Evolutionary conservation across 92 coral and sea anemone genomes (phyloP).

Genomic region (Paramuricea clavata): DNA sequence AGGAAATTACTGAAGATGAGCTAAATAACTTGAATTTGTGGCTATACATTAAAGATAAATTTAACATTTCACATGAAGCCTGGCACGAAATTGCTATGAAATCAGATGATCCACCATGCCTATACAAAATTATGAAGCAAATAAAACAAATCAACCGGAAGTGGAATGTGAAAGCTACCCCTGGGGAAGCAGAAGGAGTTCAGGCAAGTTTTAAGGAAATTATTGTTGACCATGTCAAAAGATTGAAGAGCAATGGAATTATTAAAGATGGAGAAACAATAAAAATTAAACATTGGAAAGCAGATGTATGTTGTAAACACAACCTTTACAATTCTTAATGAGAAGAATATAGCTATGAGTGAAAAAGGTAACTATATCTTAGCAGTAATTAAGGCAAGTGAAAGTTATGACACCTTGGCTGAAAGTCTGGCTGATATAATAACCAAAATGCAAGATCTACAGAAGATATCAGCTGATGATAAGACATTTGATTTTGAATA

Average conservation of each 20-base stretch:
- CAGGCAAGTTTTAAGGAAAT: constrained; percentile 60
- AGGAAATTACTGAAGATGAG: constrained; percentile 2
- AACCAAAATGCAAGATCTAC: constrained; percentile 63
- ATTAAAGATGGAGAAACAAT: neutral
- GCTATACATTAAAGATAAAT: constrained; percentile 33
- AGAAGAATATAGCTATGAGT: constrained; percentile 7
- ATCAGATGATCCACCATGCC: no score
- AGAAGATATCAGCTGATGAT: constrained; percentile 58
- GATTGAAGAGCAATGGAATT: neutral
- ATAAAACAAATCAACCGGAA: constrained; percentile 46
- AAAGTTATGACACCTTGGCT: constrained; percentile 63
- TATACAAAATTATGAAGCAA: neutral
- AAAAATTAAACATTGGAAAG: constrained; percentile 20
- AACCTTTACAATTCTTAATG: constrained; percentile 13
- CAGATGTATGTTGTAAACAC: neutral
- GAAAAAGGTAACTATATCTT: constrained; percentile 23
- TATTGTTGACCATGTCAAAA: constrained; percentile 31
- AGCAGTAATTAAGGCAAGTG: constrained; percentile 56
- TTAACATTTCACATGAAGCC: constrained; percentile 25
- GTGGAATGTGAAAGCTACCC: constrained; percentile 61
- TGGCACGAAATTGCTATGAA: constrained; percentile 43
- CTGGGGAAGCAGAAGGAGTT: constrained; percentile 62
- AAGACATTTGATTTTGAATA: constrained; percentile 60
- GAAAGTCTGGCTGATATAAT: constrained; percentile 63
- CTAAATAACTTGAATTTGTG: constrained; percentile 17